Evolutionary conservation across 2,888 invertebrate species (phyloP), one percentile per base, ranked within the genome.

Genomic region (Vandiemenella viatica): DNA sequence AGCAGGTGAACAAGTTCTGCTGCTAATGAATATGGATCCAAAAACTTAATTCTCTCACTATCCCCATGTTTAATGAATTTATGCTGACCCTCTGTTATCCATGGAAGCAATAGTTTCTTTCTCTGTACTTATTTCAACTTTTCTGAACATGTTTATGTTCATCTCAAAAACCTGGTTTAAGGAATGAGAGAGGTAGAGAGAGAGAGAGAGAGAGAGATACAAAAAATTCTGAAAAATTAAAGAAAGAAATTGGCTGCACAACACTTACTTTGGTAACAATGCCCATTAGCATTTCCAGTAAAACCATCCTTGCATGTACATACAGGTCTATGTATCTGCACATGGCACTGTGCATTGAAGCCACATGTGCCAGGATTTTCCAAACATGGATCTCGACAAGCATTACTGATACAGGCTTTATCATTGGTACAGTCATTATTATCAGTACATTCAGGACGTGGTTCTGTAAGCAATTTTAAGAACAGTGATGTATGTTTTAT

Each of bases 261-360:
- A 16, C 67, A 67, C 73, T 63, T 69, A 82, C 81, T 78, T 62
- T 83, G 77, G 59, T 80, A 78, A 60, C 88, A 89, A 58, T 80
- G 76, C 48, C 75, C 74, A 59, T 85, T 79, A 15, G 87, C 84
- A 62, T 88, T 85, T 61, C 91, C 92, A 55, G 85, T 84, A 60
- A 78, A 87, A 26, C 86, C 83, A 56, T 84, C 81, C 56, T 79
- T 72, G 61, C 91, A 91, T 3, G 81, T 78, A 62, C 91, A 92
- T 19, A 83, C 73, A 7, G 88, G 84, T 58, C 88, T 73, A 60
- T 90, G 90, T 52, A 80, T 70, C 65, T 81, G 80, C 1, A 83
- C 81, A 51, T 81, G 72, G 59, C 89, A 90, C 49, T 80, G 79
- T 1, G 88, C 81, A 61, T 87, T 86, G 46, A 73, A 69, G 4